A percentile compares a stretch with the other conserved stretches of the same genome.
Conservation (phyloP, 2,113 vertebrate genomes). For the Epinephelus lanceolatus region DNA sequence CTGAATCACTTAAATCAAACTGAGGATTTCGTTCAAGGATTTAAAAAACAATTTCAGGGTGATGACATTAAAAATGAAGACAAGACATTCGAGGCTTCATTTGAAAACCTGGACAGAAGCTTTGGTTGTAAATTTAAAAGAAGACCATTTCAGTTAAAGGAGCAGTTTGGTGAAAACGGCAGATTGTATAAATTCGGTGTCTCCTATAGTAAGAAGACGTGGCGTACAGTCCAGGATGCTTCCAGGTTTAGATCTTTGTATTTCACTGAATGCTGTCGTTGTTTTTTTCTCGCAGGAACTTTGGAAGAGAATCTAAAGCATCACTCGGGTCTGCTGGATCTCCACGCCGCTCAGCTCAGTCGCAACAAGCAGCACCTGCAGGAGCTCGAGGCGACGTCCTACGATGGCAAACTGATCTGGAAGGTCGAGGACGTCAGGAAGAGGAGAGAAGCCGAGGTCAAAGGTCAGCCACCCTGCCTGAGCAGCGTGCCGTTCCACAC, state of each 20-base stretch:
- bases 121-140: too few relatives aligned
- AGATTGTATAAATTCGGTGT: too few relatives aligned
- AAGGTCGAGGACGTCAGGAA: constrained; percentile 89
- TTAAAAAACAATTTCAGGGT: too few relatives aligned
- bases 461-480: constrained; percentile 84
- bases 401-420: constrained; percentile 93
- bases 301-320: constrained; percentile 53
- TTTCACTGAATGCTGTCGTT: not conserved
- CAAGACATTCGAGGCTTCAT: too few relatives aligned
- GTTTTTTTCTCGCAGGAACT: constrained; percentile 17
- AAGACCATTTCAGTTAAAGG: too few relatives aligned
- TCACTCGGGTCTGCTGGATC: constrained; percentile 51
- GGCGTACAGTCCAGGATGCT: too few relatives aligned
- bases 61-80: too few relatives aligned
- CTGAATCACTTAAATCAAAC: too few relatives aligned
- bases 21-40: too few relatives aligned
- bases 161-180: too few relatives aligned
- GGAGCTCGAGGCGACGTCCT: constrained; percentile 89
- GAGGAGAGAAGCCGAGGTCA: constrained; percentile 85
- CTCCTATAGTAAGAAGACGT: too few relatives aligned
- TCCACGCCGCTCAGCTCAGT: constrained; percentile 53
- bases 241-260: not conserved
- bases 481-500: constrained; percentile 92
- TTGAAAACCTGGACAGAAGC: too few relatives aligned
- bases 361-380: constrained; percentile 45